Conservation (phyloP, 2,888 invertebrate species). For the Brassicogethes aeneus region DNA sequence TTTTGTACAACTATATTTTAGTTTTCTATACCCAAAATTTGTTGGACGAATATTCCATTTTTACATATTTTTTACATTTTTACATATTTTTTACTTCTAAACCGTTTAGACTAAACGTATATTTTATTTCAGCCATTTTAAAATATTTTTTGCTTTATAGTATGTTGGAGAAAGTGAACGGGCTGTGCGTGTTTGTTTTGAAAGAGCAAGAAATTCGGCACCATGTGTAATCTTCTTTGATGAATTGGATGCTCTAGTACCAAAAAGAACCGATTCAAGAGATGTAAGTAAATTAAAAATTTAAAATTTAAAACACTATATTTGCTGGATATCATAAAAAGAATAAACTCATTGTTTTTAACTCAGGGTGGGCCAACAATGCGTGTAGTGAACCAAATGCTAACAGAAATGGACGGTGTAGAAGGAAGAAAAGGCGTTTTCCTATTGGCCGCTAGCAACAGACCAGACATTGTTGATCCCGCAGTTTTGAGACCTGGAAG, state of each 20-base stretch:
- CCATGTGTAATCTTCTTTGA: constrained; percentile 99
- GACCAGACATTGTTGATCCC: constrained; percentile 94
- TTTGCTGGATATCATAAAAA: background rate
- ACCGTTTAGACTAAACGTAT: no score
- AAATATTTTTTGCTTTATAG: constrained; percentile 39
- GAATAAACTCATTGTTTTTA: constrained; percentile 7
- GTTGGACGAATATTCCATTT: no score
- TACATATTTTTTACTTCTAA: no score
- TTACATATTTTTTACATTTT: no score
- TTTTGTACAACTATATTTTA: background rate
- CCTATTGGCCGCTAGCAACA: constrained; percentile 91
- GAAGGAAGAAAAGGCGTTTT: constrained; percentile 88
- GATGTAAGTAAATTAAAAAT: constrained; percentile 46
- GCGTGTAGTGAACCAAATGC: constrained; percentile 90
- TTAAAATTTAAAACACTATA: no score
- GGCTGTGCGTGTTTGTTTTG: constrained; percentile 92
- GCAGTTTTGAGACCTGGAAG: constrained; percentile 86
- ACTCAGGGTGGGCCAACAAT: constrained; percentile 63
- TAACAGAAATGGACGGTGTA: constrained; percentile 98
- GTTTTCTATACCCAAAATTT: background rate
- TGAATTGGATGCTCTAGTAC: constrained; percentile 93
- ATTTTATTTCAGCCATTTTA: background rate
- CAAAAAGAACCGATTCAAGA: constrained; percentile 70
- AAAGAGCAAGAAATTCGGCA: constrained; percentile 86
- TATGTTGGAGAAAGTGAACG: constrained; percentile 98